Percentiles rank a stretch among this genome's conserved stretches.
phyloP scores from a whole-genome alignment of 2,888 invertebrate genomes.

The Archips xylosteana region DNA sequence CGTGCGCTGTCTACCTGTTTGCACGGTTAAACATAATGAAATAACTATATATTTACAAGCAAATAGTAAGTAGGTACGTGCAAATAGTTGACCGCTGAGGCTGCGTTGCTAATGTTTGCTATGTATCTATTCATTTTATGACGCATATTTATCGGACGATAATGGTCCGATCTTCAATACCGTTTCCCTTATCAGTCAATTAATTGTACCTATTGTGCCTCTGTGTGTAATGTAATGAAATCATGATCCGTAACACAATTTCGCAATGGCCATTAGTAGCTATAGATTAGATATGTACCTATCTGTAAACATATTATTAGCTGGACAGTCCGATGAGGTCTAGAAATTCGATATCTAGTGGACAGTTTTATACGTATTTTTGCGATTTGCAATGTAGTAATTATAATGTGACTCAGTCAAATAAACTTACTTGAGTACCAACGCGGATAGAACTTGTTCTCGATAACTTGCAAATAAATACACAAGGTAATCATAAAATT shows the following conservation, averaged over 20 bases:
- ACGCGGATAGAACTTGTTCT: neutral
- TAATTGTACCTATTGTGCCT: constrained; percentile 32
- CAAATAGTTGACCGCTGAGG: neutral
- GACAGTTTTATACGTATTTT: too few species aligned
- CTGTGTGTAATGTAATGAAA: constrained; percentile 28
- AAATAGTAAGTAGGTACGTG: neutral
- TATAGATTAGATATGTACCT: neutral
- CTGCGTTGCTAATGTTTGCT: constrained; percentile 16
- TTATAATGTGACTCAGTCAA: too few species aligned
- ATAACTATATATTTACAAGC: constrained; percentile 1
- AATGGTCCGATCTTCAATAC: constrained; percentile 51
- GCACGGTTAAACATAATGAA: neutral
- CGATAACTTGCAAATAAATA: neutral
- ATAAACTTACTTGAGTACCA: too few species aligned
- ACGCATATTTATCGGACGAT: constrained; percentile 44
- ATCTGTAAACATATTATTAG: too few species aligned
- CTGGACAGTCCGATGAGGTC: too few species aligned
- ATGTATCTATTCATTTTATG: constrained; percentile 41
- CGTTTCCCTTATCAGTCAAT: constrained; percentile 48
- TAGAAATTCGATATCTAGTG: too few species aligned
- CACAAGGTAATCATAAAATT: neutral
- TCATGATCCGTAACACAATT: constrained; percentile 23
- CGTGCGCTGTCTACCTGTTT: constrained; percentile 15
- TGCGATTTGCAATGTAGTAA: too few species aligned
- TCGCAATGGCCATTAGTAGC: constrained; percentile 25